Evolutionary conservation across 2,113 vertebrate species (phyloP), one percentile per base, ranked within the genome.

Genomic region (Microcebus tavaratra): DNA sequence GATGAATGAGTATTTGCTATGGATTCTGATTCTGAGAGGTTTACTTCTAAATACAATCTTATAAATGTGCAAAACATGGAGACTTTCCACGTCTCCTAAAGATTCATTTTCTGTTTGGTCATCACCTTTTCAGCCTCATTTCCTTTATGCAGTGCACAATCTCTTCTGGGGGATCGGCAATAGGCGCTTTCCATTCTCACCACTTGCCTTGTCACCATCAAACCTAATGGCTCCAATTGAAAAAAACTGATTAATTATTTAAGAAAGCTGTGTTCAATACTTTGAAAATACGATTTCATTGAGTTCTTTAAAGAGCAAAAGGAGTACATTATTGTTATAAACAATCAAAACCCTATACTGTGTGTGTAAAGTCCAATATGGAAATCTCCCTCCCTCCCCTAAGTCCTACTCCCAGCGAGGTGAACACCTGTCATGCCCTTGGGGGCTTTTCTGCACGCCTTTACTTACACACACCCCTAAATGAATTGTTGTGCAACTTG

Each of bases 41-140:
- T 91, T 88, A 70, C 70, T 93, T 84, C 78, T 84, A 92, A 95
- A 93, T 75, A 73, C 25, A 83, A 39, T 73, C 73, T 61, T 89
- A 76, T 23, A 70, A 50, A 39, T 57, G 90, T 79, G 84, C 42
- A 92, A 93, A 93, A 95, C 50, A 50, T 42, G 5, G 23, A 67
- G 8, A 20, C 67, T 67, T 61, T 87, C 29, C 55, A 81, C 14
- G 14, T 18, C 78, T 84, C 53, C 59, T 36, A 63, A 65, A 75
- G 88, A 63, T 79, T 78, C 72, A 59, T 67, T 75, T 96, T 89
- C 57, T 39, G 5, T 78, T 48, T 25, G 12, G 31, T 79, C 84
- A 59, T n/a, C 21, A 68, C 65, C 25, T n/a, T 84, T 70, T 61
- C 85, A 86, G 80, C 4, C 10, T 57, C 59, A 18, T 88, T 82